Evolutionary conservation across 2,797 vertebrate genomes (phyloP).

Genomic region (Passerculus sandwichensis): DNA sequence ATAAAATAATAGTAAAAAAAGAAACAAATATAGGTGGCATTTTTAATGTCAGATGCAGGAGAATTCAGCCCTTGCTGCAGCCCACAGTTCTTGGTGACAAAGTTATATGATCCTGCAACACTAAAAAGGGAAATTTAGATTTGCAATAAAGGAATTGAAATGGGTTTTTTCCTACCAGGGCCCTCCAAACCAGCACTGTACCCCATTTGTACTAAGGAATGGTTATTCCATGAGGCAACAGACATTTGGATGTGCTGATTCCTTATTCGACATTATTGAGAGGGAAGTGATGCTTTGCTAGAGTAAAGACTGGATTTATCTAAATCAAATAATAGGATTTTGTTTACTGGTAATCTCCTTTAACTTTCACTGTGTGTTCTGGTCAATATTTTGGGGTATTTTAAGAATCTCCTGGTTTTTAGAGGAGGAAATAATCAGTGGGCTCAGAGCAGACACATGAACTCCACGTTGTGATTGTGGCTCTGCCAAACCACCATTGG

Average conservation of each 20-base stretch:
- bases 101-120: neutral
- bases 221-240: neutral
- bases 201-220: neutral
- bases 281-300: neutral
- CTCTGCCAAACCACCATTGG: neutral
- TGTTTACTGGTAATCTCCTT: neutral
- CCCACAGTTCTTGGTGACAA: neutral
- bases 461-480: neutral
- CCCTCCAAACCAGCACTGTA: neutral
- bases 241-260: constrained; percentile 32
- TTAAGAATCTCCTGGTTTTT: neutral
- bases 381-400: neutral
- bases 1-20: neutral
- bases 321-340: neutral
- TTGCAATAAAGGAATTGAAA: constrained; percentile 12
- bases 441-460: neutral
- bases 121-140: constrained; percentile 34
- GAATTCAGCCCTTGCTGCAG: neutral
- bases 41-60: neutral
- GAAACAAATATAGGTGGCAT: neutral
- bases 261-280: constrained; percentile 34
- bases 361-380: neutral
- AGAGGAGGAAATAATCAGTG: neutral
- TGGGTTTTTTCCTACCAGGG: neutral
- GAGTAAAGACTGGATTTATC: neutral